Conservation (phyloP, 2,888 invertebrate species). For the Campoplex nolae region DNA sequence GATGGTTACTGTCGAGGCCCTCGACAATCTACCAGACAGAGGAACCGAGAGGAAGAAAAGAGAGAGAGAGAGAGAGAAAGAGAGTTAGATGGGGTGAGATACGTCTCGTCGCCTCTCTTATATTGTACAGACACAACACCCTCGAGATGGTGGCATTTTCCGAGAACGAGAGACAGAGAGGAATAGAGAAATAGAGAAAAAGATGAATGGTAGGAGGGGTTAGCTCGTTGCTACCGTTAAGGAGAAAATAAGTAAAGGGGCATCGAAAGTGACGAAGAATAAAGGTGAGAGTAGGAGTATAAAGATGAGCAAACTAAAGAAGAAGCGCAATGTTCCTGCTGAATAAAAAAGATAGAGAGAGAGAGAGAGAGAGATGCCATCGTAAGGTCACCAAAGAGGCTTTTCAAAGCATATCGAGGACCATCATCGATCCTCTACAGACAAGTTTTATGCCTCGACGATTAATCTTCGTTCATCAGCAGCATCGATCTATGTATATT, state of each 20-base stretch:
- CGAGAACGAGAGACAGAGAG: background rate
- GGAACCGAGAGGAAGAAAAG: background rate
- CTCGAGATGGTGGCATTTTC: constrained; percentile 60
- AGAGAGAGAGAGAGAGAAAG: background rate
- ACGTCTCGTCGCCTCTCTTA: constrained; percentile 20
- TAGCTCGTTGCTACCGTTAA: constrained; percentile 25
- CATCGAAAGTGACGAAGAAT: constrained; percentile 50
- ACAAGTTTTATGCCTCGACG: constrained; percentile 32
- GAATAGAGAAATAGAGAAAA: background rate
- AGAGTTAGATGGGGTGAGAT: background rate
- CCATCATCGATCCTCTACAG: constrained; percentile 62
- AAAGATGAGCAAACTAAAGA: constrained; percentile 43
- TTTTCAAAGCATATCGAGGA: constrained; percentile 62
- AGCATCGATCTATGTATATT: constrained; percentile 2
- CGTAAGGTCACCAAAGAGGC: constrained; percentile 60
- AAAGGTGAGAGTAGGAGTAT: constrained; percentile 15
- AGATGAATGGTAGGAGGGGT: background rate
- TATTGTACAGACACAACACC: constrained; percentile 42
- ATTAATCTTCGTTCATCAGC: constrained; percentile 60
- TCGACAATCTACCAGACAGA: constrained; percentile 43
- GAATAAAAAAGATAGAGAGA: constrained; percentile 58
- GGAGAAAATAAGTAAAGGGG: constrained; percentile 53
- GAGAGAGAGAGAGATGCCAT: constrained; percentile 63
- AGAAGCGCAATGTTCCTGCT: background rate
- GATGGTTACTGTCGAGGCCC: constrained; percentile 33